phyloP scores from a whole-genome alignment of 2,888 invertebrate genomes.

The Spialia ferax region DNA sequence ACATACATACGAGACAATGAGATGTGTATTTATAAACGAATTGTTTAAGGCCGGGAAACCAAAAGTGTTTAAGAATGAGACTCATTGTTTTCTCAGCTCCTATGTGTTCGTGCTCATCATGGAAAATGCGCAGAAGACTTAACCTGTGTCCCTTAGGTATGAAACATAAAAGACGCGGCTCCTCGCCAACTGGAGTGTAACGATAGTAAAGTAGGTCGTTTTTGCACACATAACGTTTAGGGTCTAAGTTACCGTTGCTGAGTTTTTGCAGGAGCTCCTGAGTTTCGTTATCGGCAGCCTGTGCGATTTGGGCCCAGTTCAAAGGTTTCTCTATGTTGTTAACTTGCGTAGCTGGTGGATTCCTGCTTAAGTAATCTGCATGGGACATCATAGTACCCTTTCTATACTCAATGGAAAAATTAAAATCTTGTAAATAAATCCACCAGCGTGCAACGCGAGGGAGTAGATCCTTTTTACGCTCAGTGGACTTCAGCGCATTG shows the following conservation, averaged over 20 bases:
- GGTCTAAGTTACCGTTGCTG: not conserved
- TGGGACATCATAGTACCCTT: conserved; percentile 2
- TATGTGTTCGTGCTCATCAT: not conserved
- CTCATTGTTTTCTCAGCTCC: not conserved
- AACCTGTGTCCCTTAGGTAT: not conserved
- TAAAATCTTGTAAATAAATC: conserved; percentile 49
- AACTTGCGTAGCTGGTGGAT: not conserved
- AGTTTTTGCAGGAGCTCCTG: no score
- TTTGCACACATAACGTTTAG: not conserved
- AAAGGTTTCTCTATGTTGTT: not conserved
- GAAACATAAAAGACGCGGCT: not conserved
- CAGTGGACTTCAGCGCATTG: conserved; percentile 48
- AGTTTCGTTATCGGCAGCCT: not conserved
- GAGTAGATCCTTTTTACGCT: conserved; percentile 50
- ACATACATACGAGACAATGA: not conserved
- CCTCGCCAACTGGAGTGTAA: not conserved
- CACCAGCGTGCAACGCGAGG: conserved; percentile 55
- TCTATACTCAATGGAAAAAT: conserved; percentile 6
- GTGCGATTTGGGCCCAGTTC: not conserved
- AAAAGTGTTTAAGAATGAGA: not conserved
- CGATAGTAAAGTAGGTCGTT: not conserved
- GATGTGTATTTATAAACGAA: not conserved
- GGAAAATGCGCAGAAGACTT: not conserved
- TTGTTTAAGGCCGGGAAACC: not conserved
- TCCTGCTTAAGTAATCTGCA: conserved; percentile 29